Base-by-base conservation (phyloP, 2,113 vertebrate species). In the Cephalophus harveyi region DNA sequence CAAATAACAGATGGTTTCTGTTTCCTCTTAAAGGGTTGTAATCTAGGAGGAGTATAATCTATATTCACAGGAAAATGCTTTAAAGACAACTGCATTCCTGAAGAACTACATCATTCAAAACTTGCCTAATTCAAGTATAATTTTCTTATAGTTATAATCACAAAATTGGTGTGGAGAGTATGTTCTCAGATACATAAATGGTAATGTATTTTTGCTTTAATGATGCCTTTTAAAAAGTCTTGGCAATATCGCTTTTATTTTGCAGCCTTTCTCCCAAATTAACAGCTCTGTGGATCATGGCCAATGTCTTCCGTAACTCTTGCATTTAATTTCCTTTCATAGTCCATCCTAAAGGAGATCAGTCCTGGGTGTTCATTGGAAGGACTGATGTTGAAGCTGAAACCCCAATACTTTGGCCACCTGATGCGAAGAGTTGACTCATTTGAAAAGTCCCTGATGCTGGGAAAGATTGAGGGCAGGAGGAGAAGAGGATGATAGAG, bases 1-100 rank as follows among this genome's bases (percentile, higher is more conserved):
- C 54, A 91, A 92, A 92, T n/a, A 78, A 82, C 79, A 95, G 90
- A 87, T 86, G 88, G 50, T 36, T 87, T 89, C 87, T 67, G 46
- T 50, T 91, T 96, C 92, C 92, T 87, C 33, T 60, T 46, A 14
- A 64, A 89, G 89, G 93, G 94, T 43, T 59, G 33, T 13, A 57
- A 25, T 94, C 87, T 78, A 50, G 54, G 40, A 59, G 27, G 76
- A 23, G 40, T 54, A 13, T 14, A 6, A 21, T 33, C 11, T 43
- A 23, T 87, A 52, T 7, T 50, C 30, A 85, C 36, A 76, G 74
- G 76, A 36, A 90, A 57, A 52, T 54, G n/a, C 12, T 43, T 86
- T 62, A 43, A 96, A 97, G 87, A 55, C 23, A 62, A 46, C 30
- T 78, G 54, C 36, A 50, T 92, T 97, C 90, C 71, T 84, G 36